These are phyloP conservation scores for Nipponia nippon DNA, from an alignment of 2,113 vertebrate species.

Conservation along the genomic window DNA sequence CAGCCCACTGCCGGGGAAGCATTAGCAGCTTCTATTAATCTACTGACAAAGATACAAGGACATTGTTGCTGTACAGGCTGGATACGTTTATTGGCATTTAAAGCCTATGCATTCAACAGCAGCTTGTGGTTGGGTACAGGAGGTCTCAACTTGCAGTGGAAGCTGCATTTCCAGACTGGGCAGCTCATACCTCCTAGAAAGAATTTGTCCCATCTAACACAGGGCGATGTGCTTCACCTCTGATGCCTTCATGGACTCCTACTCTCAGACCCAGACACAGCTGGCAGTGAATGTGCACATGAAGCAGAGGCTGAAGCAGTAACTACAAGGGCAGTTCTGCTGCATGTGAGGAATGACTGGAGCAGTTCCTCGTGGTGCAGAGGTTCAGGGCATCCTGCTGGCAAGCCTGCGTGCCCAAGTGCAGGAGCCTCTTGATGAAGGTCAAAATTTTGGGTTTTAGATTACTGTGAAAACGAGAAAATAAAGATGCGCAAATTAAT, in stretches of 20 bases:
- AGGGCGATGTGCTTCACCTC: not conserved
- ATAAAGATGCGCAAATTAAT: not conserved
- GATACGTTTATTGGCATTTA: not conserved
- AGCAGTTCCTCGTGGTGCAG: rapidly evolving
- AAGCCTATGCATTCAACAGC: not conserved
- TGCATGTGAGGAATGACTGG: not conserved
- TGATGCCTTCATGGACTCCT: not conserved
- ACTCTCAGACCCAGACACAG: not conserved
- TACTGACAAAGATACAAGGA: not conserved
- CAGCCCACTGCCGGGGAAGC: not conserved
- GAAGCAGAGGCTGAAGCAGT: not conserved
- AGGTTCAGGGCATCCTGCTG: not conserved
- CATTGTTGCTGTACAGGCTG: not conserved
- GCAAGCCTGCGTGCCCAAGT: not conserved
- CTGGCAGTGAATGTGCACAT: not conserved
- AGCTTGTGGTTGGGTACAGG: not conserved
- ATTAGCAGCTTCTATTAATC: not conserved
- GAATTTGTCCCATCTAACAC: not conserved
- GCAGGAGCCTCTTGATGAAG: not conserved
- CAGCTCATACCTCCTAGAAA: not conserved
- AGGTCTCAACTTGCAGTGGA: not conserved
- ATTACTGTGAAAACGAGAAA: not conserved
- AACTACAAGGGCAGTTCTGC: not conserved
- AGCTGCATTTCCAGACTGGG: not conserved
- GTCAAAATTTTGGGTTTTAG: not conserved